Evolutionary conservation across 2,113 vertebrate species (phyloP), one percentile per base, ranked within the genome.

Genomic region (Anser brachyrhynchus): DNA sequence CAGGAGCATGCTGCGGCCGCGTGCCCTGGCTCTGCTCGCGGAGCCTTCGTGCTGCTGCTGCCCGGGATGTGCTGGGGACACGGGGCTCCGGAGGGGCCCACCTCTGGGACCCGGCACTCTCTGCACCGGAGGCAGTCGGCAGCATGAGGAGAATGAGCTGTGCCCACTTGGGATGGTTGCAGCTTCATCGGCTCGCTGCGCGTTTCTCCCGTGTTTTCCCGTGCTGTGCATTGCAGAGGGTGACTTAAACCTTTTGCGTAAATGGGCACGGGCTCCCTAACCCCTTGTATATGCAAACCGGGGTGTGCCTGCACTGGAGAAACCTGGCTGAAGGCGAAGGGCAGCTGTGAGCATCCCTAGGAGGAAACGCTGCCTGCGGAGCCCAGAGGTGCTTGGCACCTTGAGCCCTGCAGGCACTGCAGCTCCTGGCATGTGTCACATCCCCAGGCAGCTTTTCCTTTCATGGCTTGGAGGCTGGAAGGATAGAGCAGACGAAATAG

Each of bases 161-260:
- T n/a, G 58, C 10, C 20, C 5, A 22, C 0, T 29, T 9, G 54
- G 76, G 89, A 72, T 61, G 84, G 39, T 85, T 35, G 80, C 51
- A 55, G 61, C 62, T 22, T 20, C 0, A 0, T 51, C 0, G 1
- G 1, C 79, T 39, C 2, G 0, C 21, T 21, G 4, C 0, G 41
- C 10, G 0, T 6, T 76, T 29, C 33, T 20, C 19, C 33, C 43
- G 21, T 9, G 62, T 51, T 84, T 58, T 2, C 26, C 0, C 6
- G 6, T 14, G n/a, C 43, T 72, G 65, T 43, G 66, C 39, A 46
- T 51, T 29, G 75, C 51, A 22, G 46, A 92, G 51, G 7, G 28
- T 2, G 31, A 16, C 61, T 74, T 31, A 11, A 41, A 19, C 17
- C 52, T 75, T 25, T 4, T 10, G 58, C 14, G 52, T 18, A 10